phyloP scores from a whole-genome alignment of 1,140 invertebrate species.

The Drosophila mayri region DNA sequence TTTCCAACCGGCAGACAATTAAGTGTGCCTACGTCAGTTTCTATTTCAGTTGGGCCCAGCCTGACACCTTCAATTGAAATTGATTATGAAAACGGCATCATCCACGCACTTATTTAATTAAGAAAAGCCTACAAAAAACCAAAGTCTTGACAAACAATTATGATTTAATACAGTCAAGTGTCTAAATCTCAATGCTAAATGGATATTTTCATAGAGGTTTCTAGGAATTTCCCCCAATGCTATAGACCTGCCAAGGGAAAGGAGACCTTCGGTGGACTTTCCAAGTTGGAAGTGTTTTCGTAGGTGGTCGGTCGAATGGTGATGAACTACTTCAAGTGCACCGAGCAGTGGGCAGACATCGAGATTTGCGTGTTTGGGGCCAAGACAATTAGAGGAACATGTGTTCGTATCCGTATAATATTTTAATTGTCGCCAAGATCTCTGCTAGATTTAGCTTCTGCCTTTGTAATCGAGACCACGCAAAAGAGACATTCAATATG shows the following conservation, averaged over 20 bases:
- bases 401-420: constrained; percentile 14
- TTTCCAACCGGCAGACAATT: constrained; percentile 19
- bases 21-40: constrained; percentile 59
- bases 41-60: constrained; percentile 46
- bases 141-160: constrained; percentile 37
- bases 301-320: constrained; percentile 16
- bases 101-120: constrained; percentile 47
- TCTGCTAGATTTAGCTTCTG: constrained; percentile 41
- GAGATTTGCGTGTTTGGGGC: constrained; percentile 50
- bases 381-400: constrained; percentile 30
- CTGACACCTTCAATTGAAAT: constrained; percentile 78
- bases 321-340: constrained; percentile 48
- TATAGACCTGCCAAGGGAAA: constrained; percentile 23
- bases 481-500: constrained; percentile 64
- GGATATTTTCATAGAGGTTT: constrained; percentile 29
- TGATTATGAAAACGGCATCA: constrained; percentile 61
- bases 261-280: constrained; percentile 49
- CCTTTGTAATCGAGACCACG: constrained; percentile 69
- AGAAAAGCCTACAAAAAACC: constrained; percentile 29
- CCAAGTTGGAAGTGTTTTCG: constrained; percentile 28
- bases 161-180: constrained; percentile 31
- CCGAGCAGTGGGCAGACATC: constrained; percentile 33
- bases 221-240: constrained; percentile 42
- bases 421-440: constrained; percentile 62
- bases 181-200: constrained; percentile 47